Conservation (phyloP, 2,113 vertebrate species). For the Ploceus nigricollis region DNA sequence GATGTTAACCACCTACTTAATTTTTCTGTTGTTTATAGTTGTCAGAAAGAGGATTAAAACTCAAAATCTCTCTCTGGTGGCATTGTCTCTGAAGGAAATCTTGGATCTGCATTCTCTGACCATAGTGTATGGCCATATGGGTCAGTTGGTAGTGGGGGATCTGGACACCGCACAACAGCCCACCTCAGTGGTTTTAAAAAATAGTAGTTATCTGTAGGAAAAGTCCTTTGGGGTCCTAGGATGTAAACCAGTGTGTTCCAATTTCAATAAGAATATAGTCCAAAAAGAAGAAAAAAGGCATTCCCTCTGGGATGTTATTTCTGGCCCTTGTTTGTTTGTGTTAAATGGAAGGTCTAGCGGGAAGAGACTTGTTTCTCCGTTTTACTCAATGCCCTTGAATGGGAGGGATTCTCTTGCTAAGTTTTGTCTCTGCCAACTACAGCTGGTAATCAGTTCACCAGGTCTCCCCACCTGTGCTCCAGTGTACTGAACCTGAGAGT, state of each 20-base stretch:
- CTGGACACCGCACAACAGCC: neutral
- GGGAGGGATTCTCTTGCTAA: neutral
- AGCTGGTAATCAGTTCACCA: neutral
- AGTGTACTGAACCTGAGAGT: neutral
- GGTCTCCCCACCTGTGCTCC: neutral
- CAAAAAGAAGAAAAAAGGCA: neutral
- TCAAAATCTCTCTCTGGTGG: neutral
- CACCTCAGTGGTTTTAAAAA: neutral
- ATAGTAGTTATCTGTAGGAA: neutral
- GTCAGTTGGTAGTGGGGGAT: neutral
- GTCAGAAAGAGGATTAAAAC: neutral
- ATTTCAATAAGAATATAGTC: neutral
- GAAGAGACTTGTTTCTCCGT: neutral
- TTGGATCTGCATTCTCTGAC: neutral
- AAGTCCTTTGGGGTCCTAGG: neutral
- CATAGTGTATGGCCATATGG: too few species aligned
- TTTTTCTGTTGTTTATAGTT: neutral
- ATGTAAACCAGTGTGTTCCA: neutral
- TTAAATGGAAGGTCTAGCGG: neutral
- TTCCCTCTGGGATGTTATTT: neutral
- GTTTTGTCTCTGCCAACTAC: neutral
- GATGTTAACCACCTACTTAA: neutral
- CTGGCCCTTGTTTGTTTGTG: neutral
- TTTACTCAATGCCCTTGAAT: neutral
- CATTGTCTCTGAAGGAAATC: neutral